phyloP scores from a whole-genome alignment of 2,113 vertebrate species.

The Stegastes partitus region DNA sequence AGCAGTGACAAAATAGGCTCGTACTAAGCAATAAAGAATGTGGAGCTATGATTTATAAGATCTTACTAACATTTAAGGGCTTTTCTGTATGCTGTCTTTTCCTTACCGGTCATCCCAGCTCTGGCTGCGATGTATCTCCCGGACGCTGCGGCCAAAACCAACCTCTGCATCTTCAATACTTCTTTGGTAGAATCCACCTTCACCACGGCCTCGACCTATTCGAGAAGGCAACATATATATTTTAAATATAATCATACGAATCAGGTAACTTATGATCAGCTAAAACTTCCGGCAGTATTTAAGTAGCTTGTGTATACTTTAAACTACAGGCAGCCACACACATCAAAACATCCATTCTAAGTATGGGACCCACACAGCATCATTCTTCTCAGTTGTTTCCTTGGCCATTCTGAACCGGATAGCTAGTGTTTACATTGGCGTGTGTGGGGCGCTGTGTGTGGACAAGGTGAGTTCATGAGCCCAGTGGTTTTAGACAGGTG shows the following conservation, averaged over 20 bases:
- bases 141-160: slow-evolving; percentile 87
- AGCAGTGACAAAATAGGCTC: background rate
- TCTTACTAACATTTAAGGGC: background rate
- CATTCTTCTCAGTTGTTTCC: slow-evolving; percentile 31
- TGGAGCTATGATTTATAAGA: background rate
- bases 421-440: slow-evolving; percentile 57
- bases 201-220: slow-evolving; percentile 91
- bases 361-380: slow-evolving; percentile 3
- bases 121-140: slow-evolving; percentile 94
- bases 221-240: background rate
- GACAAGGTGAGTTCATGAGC: slow-evolving; percentile 44
- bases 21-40: background rate
- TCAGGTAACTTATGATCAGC: background rate
- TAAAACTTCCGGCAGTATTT: background rate
- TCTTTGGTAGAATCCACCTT: slow-evolving; percentile 94
- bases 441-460: background rate
- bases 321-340: background rate
- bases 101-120: slow-evolving; percentile 94
- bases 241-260: background rate
- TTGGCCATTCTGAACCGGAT: slow-evolving; percentile 22
- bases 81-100: background rate
- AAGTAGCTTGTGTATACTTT: no score
- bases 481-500: slow-evolving; percentile 35
- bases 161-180: slow-evolving; percentile 91
- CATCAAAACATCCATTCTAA: slow-evolving; percentile 6